Base-by-base conservation (phyloP, 1,140 invertebrate genomes). In the Amphibalanus amphitrite region DNA sequence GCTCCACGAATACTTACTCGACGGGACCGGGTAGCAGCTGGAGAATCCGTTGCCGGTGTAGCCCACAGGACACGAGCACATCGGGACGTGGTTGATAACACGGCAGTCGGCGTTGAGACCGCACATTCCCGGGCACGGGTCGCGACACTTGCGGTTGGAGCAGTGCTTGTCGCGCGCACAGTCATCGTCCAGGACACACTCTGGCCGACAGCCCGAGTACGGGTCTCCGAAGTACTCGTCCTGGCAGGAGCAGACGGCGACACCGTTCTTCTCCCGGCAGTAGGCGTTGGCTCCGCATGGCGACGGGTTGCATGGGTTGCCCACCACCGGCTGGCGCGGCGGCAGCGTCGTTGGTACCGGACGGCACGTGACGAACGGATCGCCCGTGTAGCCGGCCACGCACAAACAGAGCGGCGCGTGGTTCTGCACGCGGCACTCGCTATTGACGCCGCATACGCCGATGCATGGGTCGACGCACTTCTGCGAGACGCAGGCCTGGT, bases 201-300 rank as follows among this genome's bases (percentile, higher is more conserved):
- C 78, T 0, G 75, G 72, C 29, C 78, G 71, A 70, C 79, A 80
- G n/a, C 77, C 77, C 65, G 76, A 64, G 38, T 69, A 29, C 13
- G 75, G 75, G 71, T 77, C 71, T 23, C 91, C 90, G 71, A 91
- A 83, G 29, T 71, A 74, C 75, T 88, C 88, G 0, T 87, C 84
- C 73, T 87, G 79, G 78, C 91, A 93, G 29, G 88, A 89, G 75
- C 90, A 92, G 25, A 89, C 87, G 25, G 89, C 88, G 69, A 85
- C 85, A 59, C 85, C 85, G 40, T 86, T 85, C 8, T 88, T 81
- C 47, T 86, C 85, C 72, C 86, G 84, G 79, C 90, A 93, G 77
- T 88, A 84, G 40, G 90, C 89, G 78, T 92, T 90, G 0, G 88
- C 85, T 26, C 90, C 91, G 78, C 90, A 93, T 0, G 90, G 90